Evolutionary conservation across 2,888 invertebrate species (phyloP).

Genomic region (Pterostichus niger): DNA sequence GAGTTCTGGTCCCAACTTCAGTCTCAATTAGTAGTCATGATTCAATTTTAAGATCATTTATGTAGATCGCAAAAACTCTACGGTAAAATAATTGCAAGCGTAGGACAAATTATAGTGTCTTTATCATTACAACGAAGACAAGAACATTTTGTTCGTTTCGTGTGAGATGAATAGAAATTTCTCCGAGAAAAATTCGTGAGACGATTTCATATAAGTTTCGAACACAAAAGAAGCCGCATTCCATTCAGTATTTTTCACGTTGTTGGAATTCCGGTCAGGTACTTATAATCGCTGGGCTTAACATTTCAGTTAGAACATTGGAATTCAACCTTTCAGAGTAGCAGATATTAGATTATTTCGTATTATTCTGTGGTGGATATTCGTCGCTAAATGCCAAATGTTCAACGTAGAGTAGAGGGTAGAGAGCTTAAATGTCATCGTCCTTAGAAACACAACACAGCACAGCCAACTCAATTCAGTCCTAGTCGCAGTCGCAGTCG

Average conservation of each 20-base stretch:
- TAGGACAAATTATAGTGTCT: conserved; percentile 33
- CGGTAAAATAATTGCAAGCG: background rate
- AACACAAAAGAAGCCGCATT: conserved; percentile 37
- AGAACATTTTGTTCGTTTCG: conserved; percentile 24
- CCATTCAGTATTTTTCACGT: conserved; percentile 37
- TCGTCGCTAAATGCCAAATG: conserved; percentile 23
- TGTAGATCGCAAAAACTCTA: too few species aligned
- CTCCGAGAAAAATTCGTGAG: conserved; percentile 3
- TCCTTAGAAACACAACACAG: background rate
- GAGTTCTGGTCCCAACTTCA: too few species aligned
- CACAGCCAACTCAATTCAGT: background rate
- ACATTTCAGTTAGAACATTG: conserved; percentile 37
- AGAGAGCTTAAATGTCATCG: conserved; percentile 20
- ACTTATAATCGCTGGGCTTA: conserved; percentile 20
- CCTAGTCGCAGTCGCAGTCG: background rate
- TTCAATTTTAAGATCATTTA: too few species aligned
- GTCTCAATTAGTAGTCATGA: too few species aligned
- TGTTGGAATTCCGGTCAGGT: conserved; percentile 39
- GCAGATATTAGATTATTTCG: conserved; percentile 40
- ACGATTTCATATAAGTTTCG: conserved; percentile 37
- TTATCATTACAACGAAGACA: conserved; percentile 1
- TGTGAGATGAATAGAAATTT: conserved; percentile 44
- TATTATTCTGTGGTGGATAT: conserved; percentile 20
- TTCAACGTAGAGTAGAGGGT: conserved; percentile 7
- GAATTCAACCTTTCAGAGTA: conserved; percentile 24